Evolutionary conservation across 2,888 invertebrate genomes (phyloP), one percentile per base, ranked within the genome.

Genomic region (Allolobophora icterica): DNA sequence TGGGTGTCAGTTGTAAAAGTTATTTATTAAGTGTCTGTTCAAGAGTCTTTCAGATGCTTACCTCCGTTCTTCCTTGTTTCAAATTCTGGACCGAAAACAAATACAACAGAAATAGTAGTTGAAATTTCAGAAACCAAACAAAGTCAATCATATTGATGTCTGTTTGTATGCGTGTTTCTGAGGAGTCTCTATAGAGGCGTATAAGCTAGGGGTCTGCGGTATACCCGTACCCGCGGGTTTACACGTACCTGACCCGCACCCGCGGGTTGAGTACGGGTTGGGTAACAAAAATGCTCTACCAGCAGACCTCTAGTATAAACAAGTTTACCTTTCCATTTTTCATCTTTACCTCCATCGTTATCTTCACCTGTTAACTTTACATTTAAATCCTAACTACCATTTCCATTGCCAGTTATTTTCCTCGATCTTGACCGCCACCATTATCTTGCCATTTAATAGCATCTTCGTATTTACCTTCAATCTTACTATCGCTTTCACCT

Each of bases 41-140:
- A n/a, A 30, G n/a, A 0, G 17, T 71, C 17, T 71, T 11, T 17
- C 0, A 1, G 1, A 24, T 52, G 52, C 90, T 83, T 84, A 90
- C 90, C 35, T 90, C 84, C 19, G 90, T 90, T 90, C 90, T 90
- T 83, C 71, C 90, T 33, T 90, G 83, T 42, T 40, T 42, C 15
- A 84, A 38, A 71, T 34, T 38, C 90, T 90, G 83, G 1, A 90
- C 83, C 52, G 42, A 87, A 87, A 87, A 38, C 17, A 87, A 35
- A 71, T 1, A 71, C n/a, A n/a, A 71, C 3, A n/a, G 71, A 71
- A 17, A 52, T 17, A 71, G 8, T 0, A 71, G n/a, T 71, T 71
- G 30, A 71, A 71, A 71, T n/a, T 6, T 30, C 71, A 71, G 13
- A 71, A 71, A 13, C 71, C 71, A n/a, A n/a, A 71, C 24, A 71